Base-by-base conservation (phyloP, 1,140 invertebrate genomes). In the Diabrotica virgifera region DNA sequence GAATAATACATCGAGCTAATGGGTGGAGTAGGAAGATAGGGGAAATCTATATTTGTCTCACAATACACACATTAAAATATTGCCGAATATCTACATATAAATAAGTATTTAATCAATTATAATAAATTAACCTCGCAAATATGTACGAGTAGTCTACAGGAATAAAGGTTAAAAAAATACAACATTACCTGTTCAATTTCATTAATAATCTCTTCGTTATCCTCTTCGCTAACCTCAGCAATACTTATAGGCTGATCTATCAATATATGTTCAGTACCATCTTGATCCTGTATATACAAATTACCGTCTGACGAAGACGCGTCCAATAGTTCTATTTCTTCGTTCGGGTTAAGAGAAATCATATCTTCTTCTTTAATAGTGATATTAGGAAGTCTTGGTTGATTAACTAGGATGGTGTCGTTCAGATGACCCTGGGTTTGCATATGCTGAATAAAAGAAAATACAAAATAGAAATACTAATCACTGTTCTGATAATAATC, bases 401-500 rank as follows among this genome's bases (percentile, higher is more conserved):
- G 89, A 77, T 92, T 92, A 0, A 92, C 86, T 0, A 92, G 87
- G 70, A 92, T 92, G 0, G 86, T 90, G 65, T 91, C 90, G 61
- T 90, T 90, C 7, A 87, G 72, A 76, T 93, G 91, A 35, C 74
- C 72, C 54, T 74, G 71, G 14, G 82, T 75, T 72, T 61, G 85
- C 87, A 92, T 92, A 69, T 94, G 92, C n/a, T 86, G 82, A 68
- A 46, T 10, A 54, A 54, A 54, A 14, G 9, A 54, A 54, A 14
- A 14, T 54, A 54, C 35, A 13, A 13, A 54, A 13, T 24, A 24
- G 24, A 24, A 2, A 24, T 24, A 24, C 24, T 24, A 24, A 24
- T 24, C 24, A 24, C 4, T 24, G 4, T 24, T 24, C 24, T 24
- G 24, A 24, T 24, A 24, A 24, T 24, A 24, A 24, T 24, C 1